Base-by-base conservation (phyloP, 1,140 invertebrate species). In the Drosophila burlai region DNA sequence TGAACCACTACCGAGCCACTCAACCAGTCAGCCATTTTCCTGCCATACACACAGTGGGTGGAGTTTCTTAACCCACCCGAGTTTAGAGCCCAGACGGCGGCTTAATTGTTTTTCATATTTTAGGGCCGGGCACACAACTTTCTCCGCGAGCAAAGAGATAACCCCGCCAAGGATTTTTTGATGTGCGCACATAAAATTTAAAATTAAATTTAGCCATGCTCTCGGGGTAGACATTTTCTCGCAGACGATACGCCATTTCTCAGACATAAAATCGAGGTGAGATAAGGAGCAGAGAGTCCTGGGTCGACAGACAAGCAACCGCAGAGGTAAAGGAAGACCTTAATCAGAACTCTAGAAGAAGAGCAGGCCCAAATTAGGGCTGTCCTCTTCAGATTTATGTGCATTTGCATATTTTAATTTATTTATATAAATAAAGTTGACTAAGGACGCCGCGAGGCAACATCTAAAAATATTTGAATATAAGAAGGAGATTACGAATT, bases 31-130 rank as follows among this genome's bases (percentile, higher is more conserved):
- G n/a, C n/a, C n/a, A n/a, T n/a, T n/a, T n/a, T n/a, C n/a, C n/a
- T n/a, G n/a, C n/a, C n/a, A n/a, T n/a, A n/a, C n/a, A n/a, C 11
- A 38, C 15, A 0, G 18, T 46, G 11, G 45, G 9, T 46, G 18
- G 18, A 46, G 18, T 16, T 13, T 31, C 24, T 59, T 71, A 54
- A 54, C 63, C 74, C 59, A 55, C 78, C 78, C 47, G 49, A 72
- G 66, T 49, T 74, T 78, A 36, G 47, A 64, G 72, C 60, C 60
- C 61, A 66, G 80, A 81, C 79, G 60, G 57, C 68, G 74, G 66
- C 83, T 87, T 86, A 86, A 86, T 86, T 86, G 83, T 86, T 86
- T 87, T 87, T 86, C 83, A 86, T 86, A 87, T 86, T 84, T 84
- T 84, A 84, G 83, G 83, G 77, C 81, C 77, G 16, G 31, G 6